Conservation (phyloP, 1,140 invertebrate species). For the Spodoptera frugiperda region DNA sequence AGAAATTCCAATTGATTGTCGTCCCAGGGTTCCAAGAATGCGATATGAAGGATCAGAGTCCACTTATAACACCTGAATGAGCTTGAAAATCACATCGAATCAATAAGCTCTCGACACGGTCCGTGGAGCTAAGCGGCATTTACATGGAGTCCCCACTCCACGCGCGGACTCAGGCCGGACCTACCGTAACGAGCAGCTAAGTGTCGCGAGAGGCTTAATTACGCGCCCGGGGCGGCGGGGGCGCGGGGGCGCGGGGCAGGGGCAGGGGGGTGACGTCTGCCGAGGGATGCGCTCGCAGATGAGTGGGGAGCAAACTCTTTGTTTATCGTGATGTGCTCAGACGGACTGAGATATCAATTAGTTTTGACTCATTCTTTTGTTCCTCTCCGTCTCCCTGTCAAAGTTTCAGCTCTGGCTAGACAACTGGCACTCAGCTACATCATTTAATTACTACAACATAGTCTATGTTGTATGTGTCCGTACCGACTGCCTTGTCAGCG, state of each 20-base stretch:
- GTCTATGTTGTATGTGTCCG: no score
- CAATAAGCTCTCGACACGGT: conserved; percentile 4
- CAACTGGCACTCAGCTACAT: no score
- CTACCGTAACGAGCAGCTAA: conserved; percentile 70
- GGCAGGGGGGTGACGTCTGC: neutral
- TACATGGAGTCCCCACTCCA: conserved; percentile 5
- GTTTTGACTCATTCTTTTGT: neutral
- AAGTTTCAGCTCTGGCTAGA: no score
- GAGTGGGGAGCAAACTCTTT: neutral
- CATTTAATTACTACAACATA: no score
- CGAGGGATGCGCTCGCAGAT: conserved; percentile 7
- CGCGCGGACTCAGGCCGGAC: conserved; percentile 58
- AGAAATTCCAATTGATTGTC: no score
- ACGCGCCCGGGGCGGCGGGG: conserved; percentile 27
- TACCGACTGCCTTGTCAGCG: no score
- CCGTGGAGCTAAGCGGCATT: neutral
- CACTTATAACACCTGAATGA: conserved; percentile 21
- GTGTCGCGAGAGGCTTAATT: conserved; percentile 72
- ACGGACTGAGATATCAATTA: conserved; percentile 9
- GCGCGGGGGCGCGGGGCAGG: conserved; percentile 11
- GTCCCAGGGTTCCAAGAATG: no score
- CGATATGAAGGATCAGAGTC: neutral
- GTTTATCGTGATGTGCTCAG: conserved; percentile 23
- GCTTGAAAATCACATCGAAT: conserved; percentile 2
- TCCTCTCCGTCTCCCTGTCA: neutral